phyloP scores from a whole-genome alignment of 1,140 invertebrate genomes.

The Nasonia giraulti region DNA sequence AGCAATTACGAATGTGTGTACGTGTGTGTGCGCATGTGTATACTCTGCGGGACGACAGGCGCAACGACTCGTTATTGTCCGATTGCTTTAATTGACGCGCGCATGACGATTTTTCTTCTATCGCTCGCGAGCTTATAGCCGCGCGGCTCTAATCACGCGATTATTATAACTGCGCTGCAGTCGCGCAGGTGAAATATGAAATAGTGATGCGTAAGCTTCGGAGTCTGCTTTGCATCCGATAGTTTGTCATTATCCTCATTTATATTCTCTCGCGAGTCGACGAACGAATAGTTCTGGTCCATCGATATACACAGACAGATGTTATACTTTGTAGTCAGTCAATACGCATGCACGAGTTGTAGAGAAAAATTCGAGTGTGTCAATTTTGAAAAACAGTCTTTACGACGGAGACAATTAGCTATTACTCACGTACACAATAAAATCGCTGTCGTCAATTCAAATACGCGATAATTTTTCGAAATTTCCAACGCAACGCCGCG shows the following conservation, averaged over 20 bases:
- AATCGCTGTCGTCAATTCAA: background rate
- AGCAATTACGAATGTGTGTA: background rate
- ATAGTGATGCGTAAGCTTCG: background rate
- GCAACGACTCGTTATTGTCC: conserved; percentile 30
- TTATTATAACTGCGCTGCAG: conserved; percentile 12
- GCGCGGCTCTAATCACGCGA: conserved; percentile 19
- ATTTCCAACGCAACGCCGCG: no score
- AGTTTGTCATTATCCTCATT: background rate
- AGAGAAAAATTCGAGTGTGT: no score
- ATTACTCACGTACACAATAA: conserved; percentile 3
- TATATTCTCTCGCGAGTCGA: no score
- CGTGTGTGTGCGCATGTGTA: background rate
- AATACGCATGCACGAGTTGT: background rate
- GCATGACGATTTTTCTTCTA: conserved; percentile 5
- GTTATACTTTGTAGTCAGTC: background rate
- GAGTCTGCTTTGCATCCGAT: background rate
- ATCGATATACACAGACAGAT: background rate
- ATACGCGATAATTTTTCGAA: no score
- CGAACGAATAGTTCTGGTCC: no score
- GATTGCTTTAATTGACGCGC: conserved; percentile 42
- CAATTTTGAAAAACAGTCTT: background rate
- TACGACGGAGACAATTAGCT: background rate
- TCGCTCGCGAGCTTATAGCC: background rate
- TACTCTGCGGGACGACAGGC: background rate
- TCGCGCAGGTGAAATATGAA: conserved; percentile 18